phyloP scores from a whole-genome alignment of 2,113 vertebrate genomes.

The Neomonachus schauinslandi region DNA sequence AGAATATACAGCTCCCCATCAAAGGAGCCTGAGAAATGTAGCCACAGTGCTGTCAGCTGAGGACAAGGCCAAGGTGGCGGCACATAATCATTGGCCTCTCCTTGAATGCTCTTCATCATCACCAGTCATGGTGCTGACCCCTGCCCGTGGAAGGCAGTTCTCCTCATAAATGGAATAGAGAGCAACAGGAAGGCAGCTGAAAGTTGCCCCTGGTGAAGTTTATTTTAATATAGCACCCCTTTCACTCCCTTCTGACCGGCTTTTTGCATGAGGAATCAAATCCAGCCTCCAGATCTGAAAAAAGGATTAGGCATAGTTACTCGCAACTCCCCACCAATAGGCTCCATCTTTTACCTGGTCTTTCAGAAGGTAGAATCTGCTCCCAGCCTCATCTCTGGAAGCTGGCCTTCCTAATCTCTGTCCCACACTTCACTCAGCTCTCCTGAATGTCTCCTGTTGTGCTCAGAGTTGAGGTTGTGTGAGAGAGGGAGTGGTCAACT shows the following conservation, averaged over 20 bases:
- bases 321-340: neutral
- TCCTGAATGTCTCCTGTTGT: too few species aligned
- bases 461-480: neutral
- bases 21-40: neutral
- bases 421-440: fast-evolving
- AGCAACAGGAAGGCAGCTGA: neutral
- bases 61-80: neutral
- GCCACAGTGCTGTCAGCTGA: fast-evolving
- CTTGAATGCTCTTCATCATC: neutral
- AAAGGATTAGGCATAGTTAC: fast-evolving
- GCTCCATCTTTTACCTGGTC: neutral
- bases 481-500: neutral
- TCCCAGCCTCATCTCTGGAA: neutral
- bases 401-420: neutral
- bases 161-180: too few species aligned
- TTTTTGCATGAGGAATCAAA: neutral
- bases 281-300: neutral
- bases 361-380: neutral
- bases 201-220: neutral
- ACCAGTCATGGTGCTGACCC: neutral
- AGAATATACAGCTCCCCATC: neutral
- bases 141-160: neutral
- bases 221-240: neutral
- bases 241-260: neutral
- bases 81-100: fast-evolving